A percentile compares a stretch with the other conserved stretches of the same genome.
phyloP scores from a whole-genome alignment of 2,888 invertebrate species.

The Endomychus coccineus region DNA sequence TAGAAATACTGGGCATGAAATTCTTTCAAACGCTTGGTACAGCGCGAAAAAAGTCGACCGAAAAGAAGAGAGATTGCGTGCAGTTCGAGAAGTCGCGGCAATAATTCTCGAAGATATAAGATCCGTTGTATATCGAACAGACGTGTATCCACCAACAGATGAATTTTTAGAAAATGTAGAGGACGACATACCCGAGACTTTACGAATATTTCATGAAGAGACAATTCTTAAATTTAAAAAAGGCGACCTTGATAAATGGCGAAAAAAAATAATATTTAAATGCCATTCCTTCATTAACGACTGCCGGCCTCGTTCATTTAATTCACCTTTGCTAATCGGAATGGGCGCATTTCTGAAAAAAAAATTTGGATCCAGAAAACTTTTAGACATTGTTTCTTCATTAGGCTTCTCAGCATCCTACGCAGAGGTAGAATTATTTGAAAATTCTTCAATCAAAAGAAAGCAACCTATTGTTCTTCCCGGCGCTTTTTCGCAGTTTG shows the following conservation, averaged over 20 bases:
- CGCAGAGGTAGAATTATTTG: constrained; percentile 20
- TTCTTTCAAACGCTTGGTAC: too few species aligned
- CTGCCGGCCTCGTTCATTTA: constrained; percentile 19
- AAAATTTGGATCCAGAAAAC: constrained; percentile 23
- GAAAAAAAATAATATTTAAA: neutral
- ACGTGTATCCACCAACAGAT: neutral
- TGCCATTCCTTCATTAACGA: constrained; percentile 1
- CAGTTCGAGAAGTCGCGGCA: too few species aligned
- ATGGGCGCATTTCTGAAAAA: constrained; percentile 20
- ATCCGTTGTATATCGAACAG: too few species aligned
- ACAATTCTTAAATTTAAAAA: neutral
- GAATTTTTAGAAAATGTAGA: neutral
- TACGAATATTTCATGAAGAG: neutral
- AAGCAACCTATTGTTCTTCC: neutral
- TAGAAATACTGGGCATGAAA: too few species aligned
- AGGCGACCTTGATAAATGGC: neutral
- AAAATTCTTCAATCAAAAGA: constrained; percentile 23
- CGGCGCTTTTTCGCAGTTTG: constrained; percentile 13
- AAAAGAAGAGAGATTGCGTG: too few species aligned
- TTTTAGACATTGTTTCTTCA: constrained; percentile 21
- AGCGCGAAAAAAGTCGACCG: constrained; percentile 11
- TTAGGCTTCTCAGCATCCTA: constrained; percentile 25
- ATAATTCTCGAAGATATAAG: too few species aligned
- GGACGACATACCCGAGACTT: constrained; percentile 1
- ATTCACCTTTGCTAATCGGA: constrained; percentile 17